Evolutionary conservation across 2,113 vertebrate genomes (phyloP).

Genomic region (Petrocephalus zakoni): DNA sequence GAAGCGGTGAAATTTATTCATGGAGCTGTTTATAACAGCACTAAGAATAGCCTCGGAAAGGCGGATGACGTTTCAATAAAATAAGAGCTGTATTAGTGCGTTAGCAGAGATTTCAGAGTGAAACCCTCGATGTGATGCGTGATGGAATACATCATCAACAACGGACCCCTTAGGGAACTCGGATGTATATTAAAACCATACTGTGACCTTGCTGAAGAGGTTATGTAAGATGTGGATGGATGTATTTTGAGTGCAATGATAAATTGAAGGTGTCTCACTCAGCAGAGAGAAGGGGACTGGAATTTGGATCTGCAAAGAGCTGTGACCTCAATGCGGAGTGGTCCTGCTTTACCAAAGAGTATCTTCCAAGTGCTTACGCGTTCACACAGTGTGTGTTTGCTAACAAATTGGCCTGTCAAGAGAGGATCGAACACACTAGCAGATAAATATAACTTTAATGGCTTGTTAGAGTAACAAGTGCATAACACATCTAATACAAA

Average conservation of each 20-base stretch:
- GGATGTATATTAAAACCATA: background rate
- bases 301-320: background rate
- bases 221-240: background rate
- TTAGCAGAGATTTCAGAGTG: background rate
- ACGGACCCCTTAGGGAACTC: background rate
- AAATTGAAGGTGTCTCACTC: background rate
- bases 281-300: background rate
- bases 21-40: background rate
- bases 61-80: background rate
- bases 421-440: background rate
- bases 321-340: background rate
- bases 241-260: background rate
- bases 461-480: conserved; percentile 44
- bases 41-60: background rate
- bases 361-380: background rate
- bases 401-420: background rate
- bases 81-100: background rate
- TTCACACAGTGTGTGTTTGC: background rate
- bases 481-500: conserved; percentile 41
- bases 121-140: background rate
- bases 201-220: background rate
- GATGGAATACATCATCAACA: background rate
- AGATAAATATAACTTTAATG: conserved; percentile 39
- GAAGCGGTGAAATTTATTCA: background rate
- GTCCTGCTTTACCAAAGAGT: background rate